Conservation (phyloP, 2,113 vertebrate genomes). For the Taurulus bubalis region DNA sequence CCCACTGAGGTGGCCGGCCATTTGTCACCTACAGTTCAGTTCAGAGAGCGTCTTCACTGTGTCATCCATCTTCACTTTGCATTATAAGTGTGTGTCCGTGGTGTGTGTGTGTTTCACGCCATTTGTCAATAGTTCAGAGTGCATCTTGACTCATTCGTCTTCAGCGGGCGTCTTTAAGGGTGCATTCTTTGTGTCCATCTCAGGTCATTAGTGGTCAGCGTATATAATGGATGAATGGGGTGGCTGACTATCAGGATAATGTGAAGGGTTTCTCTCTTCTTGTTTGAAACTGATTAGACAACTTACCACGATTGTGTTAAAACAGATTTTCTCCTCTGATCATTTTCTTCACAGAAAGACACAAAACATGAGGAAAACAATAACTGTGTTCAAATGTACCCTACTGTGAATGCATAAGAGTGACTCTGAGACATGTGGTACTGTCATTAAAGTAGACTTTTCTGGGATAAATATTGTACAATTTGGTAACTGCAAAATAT, state of each 20-base stretch:
- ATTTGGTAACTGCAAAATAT: background rate
- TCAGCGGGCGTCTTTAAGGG: constrained; percentile 61
- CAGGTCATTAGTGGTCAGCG: constrained; percentile 67
- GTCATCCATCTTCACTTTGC: constrained; percentile 68
- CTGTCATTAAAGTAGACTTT: background rate
- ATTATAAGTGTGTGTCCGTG: constrained; percentile 61
- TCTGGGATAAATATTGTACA: background rate
- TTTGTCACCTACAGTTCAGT: constrained; percentile 74
- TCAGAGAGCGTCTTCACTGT: constrained; percentile 48
- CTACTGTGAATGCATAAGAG: background rate
- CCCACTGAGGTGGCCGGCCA: constrained; percentile 54
- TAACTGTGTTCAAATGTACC: background rate
- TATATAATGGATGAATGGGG: constrained; percentile 67
- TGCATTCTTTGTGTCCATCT: constrained; percentile 73
- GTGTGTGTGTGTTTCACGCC: constrained; percentile 50
- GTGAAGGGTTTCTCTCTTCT: constrained; percentile 21
- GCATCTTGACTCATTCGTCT: constrained; percentile 75
- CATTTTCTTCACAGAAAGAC: background rate
- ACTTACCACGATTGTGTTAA: constrained; percentile 20
- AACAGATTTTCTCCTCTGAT: constrained; percentile 6
- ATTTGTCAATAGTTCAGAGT: constrained; percentile 82
- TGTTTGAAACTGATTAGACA: constrained; percentile 50
- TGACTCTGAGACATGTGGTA: background rate
- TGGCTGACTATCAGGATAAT: constrained; percentile 44
- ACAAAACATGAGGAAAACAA: background rate